Percentiles rank a stretch among this genome's conserved stretches.
Conservation (phyloP, 2,888 invertebrate genomes). For the Tridacna crocea region DNA sequence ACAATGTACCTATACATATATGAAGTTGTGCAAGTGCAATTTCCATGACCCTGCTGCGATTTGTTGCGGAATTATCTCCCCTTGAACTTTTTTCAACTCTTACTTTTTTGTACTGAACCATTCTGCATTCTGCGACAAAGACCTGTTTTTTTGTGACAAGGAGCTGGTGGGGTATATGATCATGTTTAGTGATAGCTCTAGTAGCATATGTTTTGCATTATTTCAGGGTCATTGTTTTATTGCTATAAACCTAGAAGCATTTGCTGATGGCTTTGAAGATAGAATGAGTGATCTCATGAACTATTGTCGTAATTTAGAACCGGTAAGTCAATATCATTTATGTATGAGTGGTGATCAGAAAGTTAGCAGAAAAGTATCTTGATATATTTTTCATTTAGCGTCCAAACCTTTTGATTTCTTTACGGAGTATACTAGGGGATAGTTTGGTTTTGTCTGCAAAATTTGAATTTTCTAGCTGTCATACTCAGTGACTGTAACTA, state of each 20-base stretch:
- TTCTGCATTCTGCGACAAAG: too few relatives aligned
- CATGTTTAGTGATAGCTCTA: too few relatives aligned
- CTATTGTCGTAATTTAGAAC: slow-evolving; percentile 88
- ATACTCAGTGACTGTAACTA: too few relatives aligned
- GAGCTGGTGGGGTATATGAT: too few relatives aligned
- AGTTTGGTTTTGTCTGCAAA: background rate
- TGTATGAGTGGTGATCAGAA: background rate
- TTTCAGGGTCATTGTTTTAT: slow-evolving; percentile 92
- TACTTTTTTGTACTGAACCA: too few relatives aligned
- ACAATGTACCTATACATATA: too few relatives aligned
- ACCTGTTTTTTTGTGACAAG: too few relatives aligned
- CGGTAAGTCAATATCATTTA: slow-evolving; percentile 84
- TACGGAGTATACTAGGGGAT: background rate
- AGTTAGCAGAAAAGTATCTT: background rate
- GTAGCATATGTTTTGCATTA: background rate
- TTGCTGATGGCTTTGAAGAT: slow-evolving; percentile 91
- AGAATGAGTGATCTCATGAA: slow-evolving; percentile 90
- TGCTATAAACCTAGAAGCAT: slow-evolving; percentile 92
- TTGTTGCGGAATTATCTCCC: too few relatives aligned
- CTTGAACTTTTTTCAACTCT: too few relatives aligned
- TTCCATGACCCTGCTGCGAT: too few relatives aligned
- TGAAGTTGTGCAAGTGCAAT: too few relatives aligned
- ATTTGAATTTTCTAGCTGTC: too few relatives aligned
- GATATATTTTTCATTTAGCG: background rate
- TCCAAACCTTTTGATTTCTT: background rate